phyloP scores from a whole-genome alignment of 2,888 invertebrate genomes.

The Adineta ricciae region DNA sequence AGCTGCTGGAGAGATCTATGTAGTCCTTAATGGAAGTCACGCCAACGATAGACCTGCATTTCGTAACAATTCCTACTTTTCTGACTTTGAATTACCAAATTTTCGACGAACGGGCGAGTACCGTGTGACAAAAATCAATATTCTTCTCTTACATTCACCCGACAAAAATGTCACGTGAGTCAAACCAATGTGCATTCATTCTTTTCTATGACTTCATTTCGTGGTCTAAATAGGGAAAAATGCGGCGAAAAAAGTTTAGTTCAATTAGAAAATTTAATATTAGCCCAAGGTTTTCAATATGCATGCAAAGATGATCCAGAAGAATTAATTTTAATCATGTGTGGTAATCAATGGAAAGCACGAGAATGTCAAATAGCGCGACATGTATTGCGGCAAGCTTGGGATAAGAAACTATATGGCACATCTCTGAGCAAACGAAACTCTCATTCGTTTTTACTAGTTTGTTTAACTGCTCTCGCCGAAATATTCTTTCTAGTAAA shows the following conservation, averaged over 20 bases:
- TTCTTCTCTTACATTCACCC: neutral
- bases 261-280: neutral
- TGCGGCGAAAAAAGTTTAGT: neutral
- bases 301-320: neutral
- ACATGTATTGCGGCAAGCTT: neutral
- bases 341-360: neutral
- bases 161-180: neutral
- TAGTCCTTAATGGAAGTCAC: slow-evolving; percentile 37
- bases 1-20: slow-evolving; percentile 35
- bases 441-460: neutral
- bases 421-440: neutral
- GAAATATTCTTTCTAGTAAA: no score
- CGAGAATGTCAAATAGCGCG: neutral
- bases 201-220: neutral
- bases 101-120: neutral
- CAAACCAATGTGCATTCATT: no score
- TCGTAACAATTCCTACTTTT: neutral
- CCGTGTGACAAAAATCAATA: neutral
- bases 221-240: neutral
- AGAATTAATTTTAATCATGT: slow-evolving; percentile 13
- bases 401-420: neutral
- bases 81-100: neutral
- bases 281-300: neutral
- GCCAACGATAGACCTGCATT: slow-evolving; percentile 34
- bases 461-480: neutral